Conservation (phyloP, 2,888 invertebrate genomes). For the Ophion costatus region DNA sequence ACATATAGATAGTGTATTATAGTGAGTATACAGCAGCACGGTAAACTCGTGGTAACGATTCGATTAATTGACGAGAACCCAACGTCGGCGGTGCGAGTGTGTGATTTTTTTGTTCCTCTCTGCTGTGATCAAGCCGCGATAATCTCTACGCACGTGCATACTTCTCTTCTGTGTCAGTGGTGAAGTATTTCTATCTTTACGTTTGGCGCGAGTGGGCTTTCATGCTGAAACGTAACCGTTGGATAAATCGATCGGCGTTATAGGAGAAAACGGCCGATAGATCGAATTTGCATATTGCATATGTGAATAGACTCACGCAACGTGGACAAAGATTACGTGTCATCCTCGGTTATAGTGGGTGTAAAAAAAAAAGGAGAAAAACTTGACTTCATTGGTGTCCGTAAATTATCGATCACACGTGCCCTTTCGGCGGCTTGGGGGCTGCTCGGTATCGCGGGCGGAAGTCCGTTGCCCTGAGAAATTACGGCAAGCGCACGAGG, state of each 20-base stretch:
- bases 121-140: not conserved
- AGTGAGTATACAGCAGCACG: constrained; percentile 32
- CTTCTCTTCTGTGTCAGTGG: not conserved
- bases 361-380: not conserved
- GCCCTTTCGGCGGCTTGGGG: not conserved
- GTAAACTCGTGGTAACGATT: constrained; percentile 31
- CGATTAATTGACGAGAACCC: constrained; percentile 37
- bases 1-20: not conserved
- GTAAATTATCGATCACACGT: not conserved
- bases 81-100: not conserved
- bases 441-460: not conserved
- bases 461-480: not conserved
- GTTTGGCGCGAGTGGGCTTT: not conserved
- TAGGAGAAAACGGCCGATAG: not conserved
- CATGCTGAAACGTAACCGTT: not conserved
- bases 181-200: not conserved
- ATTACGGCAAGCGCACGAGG: constrained; percentile 1
- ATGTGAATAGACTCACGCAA: not conserved
- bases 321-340: not conserved
- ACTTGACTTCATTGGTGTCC: not conserved
- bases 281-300: not conserved
- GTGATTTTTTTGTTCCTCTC: not conserved
- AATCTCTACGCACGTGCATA: not conserved
- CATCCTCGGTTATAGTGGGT: not conserved
- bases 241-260: not conserved